Base-by-base conservation (phyloP, 2,888 invertebrate genomes). In the Belgica antarctica region DNA sequence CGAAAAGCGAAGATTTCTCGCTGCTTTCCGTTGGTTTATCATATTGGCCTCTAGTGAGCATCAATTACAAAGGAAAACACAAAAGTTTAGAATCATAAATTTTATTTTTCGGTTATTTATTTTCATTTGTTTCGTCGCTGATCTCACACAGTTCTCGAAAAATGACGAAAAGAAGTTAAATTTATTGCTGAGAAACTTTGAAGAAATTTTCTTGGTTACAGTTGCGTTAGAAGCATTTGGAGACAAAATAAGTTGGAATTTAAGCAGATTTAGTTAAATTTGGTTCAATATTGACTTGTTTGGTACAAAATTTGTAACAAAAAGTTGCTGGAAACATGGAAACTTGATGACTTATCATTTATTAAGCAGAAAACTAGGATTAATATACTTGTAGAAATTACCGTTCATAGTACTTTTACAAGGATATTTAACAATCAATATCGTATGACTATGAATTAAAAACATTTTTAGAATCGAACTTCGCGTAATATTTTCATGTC, bases 11-110 rank as follows among this genome's bases (percentile, higher is more conserved):
- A 46, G 65, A 47, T 46, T 65, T 65, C 65, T 46, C 28, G 65
- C 65, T 65, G 65, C n/a, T 47, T 65, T 65, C 19, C 28, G 65
- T 65, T 65, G 46, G 65, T 65, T 65, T 65, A 65, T 65, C 65
- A 27, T 41, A 63, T 65, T 65, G 46, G 65, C 41, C 65, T 47
- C 46, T 65, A 34, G 62, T 62, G 65, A 65, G 65, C 65, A 65
- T 65, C 65, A 65, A 65, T 65, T 65, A 65, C 36, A 24, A 10
- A 12, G 22, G 46, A 34, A 36, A 52, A 25, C 22, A 36, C 36
- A 63, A 65, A 46, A 34, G 25, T 41, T 47, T 15, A 28, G 28
- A 52, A 68, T 57, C 68, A 68, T 68, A 68, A 68, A 68, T 68
- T 68, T 68, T 68, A 57, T 68, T 68, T 68, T 31, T 68, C n/a